Evolutionary conservation across 2,888 invertebrate species (phyloP).

Genomic region (Girardia tigrina): DNA sequence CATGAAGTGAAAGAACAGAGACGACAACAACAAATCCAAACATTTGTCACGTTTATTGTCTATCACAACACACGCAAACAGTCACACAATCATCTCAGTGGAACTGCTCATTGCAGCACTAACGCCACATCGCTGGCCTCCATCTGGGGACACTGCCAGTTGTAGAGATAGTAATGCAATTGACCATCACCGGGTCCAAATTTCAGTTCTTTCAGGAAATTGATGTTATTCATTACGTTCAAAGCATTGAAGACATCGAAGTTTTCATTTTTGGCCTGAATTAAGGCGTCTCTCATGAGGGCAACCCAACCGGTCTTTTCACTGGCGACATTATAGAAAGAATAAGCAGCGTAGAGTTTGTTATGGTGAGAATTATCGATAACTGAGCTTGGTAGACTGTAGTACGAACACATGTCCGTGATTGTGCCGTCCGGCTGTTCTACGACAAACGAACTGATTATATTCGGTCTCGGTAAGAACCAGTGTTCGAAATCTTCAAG

Average conservation of each 20-base stretch:
- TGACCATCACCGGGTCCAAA: slow-evolving; percentile 99
- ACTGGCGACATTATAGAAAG: slow-evolving; percentile 83
- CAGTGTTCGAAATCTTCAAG: slow-evolving; percentile 86
- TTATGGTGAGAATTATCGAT: slow-evolving; percentile 93
- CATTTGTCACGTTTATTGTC: too few species aligned
- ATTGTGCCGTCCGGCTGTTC: slow-evolving; percentile 53
- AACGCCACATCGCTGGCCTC: slow-evolving; percentile 61
- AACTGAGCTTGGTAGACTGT: slow-evolving; percentile 90
- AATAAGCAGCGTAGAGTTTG: slow-evolving; percentile 79
- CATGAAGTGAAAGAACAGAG: too few species aligned
- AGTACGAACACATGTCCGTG: slow-evolving; percentile 85
- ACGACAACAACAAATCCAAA: too few species aligned
- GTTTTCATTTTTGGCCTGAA: slow-evolving; percentile 78
- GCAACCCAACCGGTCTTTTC: slow-evolving; percentile 70
- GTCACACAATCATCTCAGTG: too few species aligned
- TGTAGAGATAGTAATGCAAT: slow-evolving; percentile 96
- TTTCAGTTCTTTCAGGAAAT: slow-evolving; percentile 82
- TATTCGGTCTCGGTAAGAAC: slow-evolving; percentile 76
- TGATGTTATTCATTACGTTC: slow-evolving; percentile 94
- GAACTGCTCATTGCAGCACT: background rate
- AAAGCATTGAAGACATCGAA: slow-evolving; percentile 99
- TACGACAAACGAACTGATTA: slow-evolving; percentile 86
- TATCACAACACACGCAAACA: too few species aligned
- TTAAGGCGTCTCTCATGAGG: slow-evolving; percentile 85
- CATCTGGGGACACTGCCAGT: slow-evolving; percentile 95